Conservation (phyloP, 2,113 vertebrate species). For the Sporophila hypoxantha region DNA sequence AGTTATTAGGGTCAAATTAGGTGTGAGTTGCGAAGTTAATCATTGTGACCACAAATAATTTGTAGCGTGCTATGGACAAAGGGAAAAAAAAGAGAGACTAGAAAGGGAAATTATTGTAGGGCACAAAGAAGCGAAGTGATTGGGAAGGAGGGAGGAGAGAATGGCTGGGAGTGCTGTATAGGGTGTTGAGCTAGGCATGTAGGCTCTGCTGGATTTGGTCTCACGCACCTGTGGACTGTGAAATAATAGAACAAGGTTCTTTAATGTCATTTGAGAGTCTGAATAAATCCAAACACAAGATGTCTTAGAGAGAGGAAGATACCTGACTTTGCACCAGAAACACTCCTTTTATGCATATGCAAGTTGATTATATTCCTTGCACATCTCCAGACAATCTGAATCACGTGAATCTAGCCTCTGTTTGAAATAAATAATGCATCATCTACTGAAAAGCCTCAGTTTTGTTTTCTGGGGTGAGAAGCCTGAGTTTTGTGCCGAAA, state of each 20-base stretch:
- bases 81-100: neutral
- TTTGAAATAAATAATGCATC: neutral
- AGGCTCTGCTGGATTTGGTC: neutral
- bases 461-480: neutral
- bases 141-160: neutral
- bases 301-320: neutral
- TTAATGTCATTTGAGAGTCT: neutral
- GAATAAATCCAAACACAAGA: neutral
- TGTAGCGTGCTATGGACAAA: neutral
- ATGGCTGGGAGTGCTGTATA: neutral
- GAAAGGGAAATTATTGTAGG: neutral
- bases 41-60: neutral
- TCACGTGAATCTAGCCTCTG: neutral
- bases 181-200: neutral
- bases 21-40: neutral
- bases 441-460: neutral
- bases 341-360: neutral
- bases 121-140: neutral
- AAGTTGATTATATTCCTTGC: neutral
- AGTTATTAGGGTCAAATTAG: constrained; percentile 24
- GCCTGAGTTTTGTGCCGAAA: neutral
- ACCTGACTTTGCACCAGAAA: neutral
- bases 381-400: neutral
- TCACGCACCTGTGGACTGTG: neutral
- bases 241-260: neutral